A percentile compares a stretch with the other conserved stretches of the same genome.
These are phyloP conservation scores for Platysteira castanea DNA, from an alignment of 2,113 vertebrate genomes.

Conservation along the genomic window DNA sequence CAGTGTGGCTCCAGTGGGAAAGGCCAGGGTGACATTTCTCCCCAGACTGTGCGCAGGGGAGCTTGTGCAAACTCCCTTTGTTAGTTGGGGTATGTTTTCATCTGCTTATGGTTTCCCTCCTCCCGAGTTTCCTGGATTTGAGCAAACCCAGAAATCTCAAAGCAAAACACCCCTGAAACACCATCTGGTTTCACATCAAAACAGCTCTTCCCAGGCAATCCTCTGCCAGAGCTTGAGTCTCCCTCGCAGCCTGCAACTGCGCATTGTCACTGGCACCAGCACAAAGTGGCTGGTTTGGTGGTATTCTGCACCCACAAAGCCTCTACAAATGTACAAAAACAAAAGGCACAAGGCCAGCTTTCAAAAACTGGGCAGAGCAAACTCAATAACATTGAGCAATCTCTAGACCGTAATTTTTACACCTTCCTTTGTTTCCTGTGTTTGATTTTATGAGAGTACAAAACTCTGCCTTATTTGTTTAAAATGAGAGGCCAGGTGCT, in stretches of 20 bases:
- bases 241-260: background rate
- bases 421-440: background rate
- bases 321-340: background rate
- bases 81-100: background rate
- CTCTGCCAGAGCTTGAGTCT: background rate
- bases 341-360: background rate
- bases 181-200: conserved; percentile 27
- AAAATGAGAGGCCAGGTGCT: background rate
- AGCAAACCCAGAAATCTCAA: background rate
- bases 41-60: fast-evolving
- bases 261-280: background rate
- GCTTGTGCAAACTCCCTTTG: background rate
- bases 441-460: background rate
- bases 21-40: background rate
- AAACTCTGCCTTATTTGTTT: background rate
- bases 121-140: background rate
- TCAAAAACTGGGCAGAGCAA: background rate
- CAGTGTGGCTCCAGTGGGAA: fast-evolving
- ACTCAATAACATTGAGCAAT: background rate
- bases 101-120: background rate
- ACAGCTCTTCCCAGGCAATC: background rate
- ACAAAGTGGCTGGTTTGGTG: background rate
- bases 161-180: background rate
- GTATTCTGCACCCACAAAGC: background rate
- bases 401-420: background rate